phyloP scores from a whole-genome alignment of 2,888 invertebrate species.

The Aporophyla nigra region DNA sequence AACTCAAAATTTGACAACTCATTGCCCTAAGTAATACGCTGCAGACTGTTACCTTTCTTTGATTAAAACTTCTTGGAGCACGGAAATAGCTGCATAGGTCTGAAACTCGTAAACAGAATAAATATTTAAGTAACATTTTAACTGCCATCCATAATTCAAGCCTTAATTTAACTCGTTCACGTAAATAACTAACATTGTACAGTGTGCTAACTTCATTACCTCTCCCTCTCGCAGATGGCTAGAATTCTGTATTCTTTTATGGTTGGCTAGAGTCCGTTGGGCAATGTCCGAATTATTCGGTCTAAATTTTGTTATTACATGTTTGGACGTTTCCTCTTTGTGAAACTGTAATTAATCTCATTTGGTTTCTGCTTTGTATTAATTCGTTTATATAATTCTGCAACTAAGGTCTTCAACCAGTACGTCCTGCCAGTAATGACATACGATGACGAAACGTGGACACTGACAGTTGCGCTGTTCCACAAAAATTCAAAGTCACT shows the following conservation, averaged over 20 bases:
- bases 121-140: constrained; percentile 69
- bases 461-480: no score
- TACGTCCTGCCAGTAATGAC: no score
- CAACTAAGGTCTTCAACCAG: no score
- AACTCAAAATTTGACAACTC: not conserved
- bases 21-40: not conserved
- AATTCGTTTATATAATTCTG: not conserved
- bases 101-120: constrained; percentile 45
- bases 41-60: constrained; percentile 12
- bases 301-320: constrained; percentile 7
- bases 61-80: constrained; percentile 14
- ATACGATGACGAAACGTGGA: no score
- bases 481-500: no score
- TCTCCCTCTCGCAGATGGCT: constrained; percentile 16
- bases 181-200: constrained; percentile 60
- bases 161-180: constrained; percentile 64
- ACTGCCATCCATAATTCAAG: constrained; percentile 61
- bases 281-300: constrained; percentile 5
- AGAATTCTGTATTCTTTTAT: constrained; percentile 36
- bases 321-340: not conserved
- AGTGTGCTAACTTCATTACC: constrained; percentile 58
- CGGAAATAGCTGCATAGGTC: constrained; percentile 27
- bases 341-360: not conserved
- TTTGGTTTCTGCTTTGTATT: not conserved
- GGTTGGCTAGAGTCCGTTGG: not conserved